These are phyloP conservation scores for Catharus fuscescens DNA, from an alignment of 2,113 vertebrate species.

Conservation along the genomic window DNA sequence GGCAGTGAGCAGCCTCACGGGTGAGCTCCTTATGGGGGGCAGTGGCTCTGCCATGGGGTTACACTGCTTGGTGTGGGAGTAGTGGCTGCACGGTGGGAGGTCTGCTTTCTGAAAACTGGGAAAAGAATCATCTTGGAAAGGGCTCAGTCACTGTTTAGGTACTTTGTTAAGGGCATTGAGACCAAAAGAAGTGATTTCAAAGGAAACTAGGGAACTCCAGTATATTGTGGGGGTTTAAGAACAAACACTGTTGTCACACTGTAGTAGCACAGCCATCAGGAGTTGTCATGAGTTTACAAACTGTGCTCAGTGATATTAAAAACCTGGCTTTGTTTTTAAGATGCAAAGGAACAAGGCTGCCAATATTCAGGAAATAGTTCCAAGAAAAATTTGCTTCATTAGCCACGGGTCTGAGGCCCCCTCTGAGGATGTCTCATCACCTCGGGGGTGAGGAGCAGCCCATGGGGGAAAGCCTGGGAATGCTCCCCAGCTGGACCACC, in stretches of 20 bases:
- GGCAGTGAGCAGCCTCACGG: neutral
- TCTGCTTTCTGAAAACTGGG: neutral
- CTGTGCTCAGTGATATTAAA: neutral
- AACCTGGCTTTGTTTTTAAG: neutral
- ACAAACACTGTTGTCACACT: accelerated
- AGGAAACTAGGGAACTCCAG: neutral
- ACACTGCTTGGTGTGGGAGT: neutral
- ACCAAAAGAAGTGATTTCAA: neutral
- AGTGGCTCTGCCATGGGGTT: accelerated
- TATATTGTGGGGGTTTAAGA: neutral
- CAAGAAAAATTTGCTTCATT: slow-evolving; percentile 23
- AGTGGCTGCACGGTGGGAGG: neutral
- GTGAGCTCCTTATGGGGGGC: accelerated
- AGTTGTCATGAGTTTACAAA: neutral
- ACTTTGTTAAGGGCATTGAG: neutral
- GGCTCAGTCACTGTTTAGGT: neutral
- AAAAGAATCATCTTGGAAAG: neutral
- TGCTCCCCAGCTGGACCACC: slow-evolving; percentile 50
- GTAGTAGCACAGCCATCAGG: neutral
- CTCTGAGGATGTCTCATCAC: neutral
- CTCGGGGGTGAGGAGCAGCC: neutral
- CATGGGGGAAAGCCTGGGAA: neutral
- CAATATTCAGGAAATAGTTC: neutral
- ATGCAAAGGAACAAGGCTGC: neutral
- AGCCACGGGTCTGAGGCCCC: neutral